A percentile compares a stretch with the other conserved stretches of the same genome.
These are phyloP conservation scores for Nanorana parkeri DNA, from an alignment of 2,113 vertebrate genomes.

Conservation along the genomic window DNA sequence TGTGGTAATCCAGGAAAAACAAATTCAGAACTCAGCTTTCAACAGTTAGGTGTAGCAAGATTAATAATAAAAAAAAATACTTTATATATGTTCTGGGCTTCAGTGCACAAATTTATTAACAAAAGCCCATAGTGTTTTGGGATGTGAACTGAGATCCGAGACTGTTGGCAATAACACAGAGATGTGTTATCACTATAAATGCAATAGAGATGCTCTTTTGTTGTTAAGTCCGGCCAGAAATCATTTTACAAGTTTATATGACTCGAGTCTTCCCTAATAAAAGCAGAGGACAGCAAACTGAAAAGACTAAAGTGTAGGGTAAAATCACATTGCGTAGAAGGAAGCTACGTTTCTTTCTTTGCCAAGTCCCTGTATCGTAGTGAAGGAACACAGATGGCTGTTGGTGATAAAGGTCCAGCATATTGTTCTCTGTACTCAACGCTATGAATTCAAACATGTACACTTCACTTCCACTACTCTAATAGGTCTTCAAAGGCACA, in stretches of 20 bases:
- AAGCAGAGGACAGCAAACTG: conserved; percentile 66
- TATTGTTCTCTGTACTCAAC: conserved; percentile 63
- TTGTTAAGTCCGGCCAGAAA: conserved; percentile 42
- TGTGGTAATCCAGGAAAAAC: no score
- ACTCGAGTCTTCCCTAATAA: conserved; percentile 8
- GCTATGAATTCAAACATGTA: conserved; percentile 42
- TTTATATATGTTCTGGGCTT: no score
- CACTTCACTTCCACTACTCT: conserved; percentile 21
- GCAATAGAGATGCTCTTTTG: conserved; percentile 27
- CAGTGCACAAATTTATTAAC: no score
- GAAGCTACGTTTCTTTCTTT: conserved; percentile 57
- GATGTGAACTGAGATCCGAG: neutral
- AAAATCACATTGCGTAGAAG: conserved; percentile 63
- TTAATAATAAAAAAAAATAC: no score
- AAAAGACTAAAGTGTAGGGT: conserved; percentile 60
- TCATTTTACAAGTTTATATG: conserved; percentile 55
- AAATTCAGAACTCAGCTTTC: no score
- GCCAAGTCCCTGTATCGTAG: conserved; percentile 67
- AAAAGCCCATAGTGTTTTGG: neutral
- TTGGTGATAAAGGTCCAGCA: conserved; percentile 73
- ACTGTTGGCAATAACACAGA: neutral
- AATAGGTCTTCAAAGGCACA: conserved; percentile 42
- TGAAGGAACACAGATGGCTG: conserved; percentile 75
- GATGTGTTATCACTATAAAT: conserved; percentile 7
- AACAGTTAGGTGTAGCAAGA: no score